phyloP scores from a whole-genome alignment of 1,140 invertebrate genomes.

The Achroia grisella region DNA sequence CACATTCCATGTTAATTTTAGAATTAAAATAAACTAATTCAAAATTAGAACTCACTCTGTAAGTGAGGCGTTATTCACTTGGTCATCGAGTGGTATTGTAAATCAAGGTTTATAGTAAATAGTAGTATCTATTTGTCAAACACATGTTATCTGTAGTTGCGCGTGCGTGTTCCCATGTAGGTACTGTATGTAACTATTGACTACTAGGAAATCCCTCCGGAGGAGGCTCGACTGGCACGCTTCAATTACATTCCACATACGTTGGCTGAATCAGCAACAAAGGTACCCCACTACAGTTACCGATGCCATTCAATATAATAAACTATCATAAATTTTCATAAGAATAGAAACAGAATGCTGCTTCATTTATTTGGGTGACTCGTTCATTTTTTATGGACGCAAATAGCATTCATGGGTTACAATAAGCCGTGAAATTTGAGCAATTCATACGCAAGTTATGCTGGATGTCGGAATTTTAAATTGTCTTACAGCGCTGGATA shows the following conservation, averaged over 20 bases:
- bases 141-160: background rate
- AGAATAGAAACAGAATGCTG: background rate
- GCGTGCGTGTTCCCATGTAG: slow-evolving; percentile 26
- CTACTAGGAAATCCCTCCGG: slow-evolving; percentile 26
- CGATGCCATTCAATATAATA: slow-evolving; percentile 26
- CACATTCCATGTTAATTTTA: too few species aligned
- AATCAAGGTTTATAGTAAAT: too few species aligned
- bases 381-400: slow-evolving; percentile 6
- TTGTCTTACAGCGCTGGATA: background rate
- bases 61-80: too few species aligned
- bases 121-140: slow-evolving; percentile 11
- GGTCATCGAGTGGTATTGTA: too few species aligned
- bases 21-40: too few species aligned
- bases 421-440: slow-evolving; percentile 4
- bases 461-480: slow-evolving; percentile 3
- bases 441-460: slow-evolving; percentile 3
- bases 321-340: slow-evolving; percentile 12
- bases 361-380: slow-evolving; percentile 17
- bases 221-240: slow-evolving; percentile 29
- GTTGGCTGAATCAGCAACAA: slow-evolving; percentile 37
- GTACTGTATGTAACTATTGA: too few species aligned
- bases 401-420: slow-evolving; percentile 1
- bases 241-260: slow-evolving; percentile 47
- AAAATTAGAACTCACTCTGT: too few species aligned
- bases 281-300: slow-evolving; percentile 24